Percentiles rank a stretch among this genome's conserved stretches.
Conservation (phyloP, 2,797 vertebrate species). For the Gallinago solitaria region DNA sequence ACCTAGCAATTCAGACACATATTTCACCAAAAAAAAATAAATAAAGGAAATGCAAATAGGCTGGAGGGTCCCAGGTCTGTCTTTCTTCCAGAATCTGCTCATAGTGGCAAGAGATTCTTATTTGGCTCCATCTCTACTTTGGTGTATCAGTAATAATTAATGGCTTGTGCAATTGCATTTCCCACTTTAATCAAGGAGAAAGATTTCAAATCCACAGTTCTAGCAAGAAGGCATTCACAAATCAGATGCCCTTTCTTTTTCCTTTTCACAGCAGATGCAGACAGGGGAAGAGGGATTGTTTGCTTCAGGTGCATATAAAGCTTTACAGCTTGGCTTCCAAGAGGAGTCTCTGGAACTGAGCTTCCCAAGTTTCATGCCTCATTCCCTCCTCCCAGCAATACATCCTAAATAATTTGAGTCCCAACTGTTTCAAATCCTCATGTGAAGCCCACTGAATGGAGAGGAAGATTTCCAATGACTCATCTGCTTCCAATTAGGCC, state of each 20-base stretch:
- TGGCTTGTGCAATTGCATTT: conserved; percentile 27
- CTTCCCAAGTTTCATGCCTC: background rate
- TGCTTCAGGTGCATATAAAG: background rate
- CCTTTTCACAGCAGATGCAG: background rate
- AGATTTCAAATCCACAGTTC: conserved; percentile 38
- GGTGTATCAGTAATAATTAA: conserved; percentile 52
- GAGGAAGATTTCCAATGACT: background rate
- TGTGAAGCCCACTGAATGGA: background rate
- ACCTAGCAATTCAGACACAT: background rate
- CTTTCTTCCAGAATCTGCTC: background rate
- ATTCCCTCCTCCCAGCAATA: background rate
- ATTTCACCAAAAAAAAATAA: background rate
- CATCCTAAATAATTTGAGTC: background rate
- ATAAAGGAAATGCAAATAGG: background rate
- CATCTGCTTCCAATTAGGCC: background rate
- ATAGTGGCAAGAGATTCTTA: background rate
- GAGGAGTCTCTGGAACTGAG: background rate
- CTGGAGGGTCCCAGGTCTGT: background rate
- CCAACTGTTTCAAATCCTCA: background rate
- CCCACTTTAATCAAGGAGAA: conserved; percentile 22
- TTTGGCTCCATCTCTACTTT: conserved; percentile 48
- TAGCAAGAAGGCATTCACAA: background rate
- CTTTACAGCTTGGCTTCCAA: background rate
- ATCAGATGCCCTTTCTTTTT: background rate
- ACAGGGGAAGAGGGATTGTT: background rate